These are phyloP conservation scores for Clitarchus hookeri DNA, from an alignment of 2,888 invertebrate species.

Conservation along the genomic window DNA sequence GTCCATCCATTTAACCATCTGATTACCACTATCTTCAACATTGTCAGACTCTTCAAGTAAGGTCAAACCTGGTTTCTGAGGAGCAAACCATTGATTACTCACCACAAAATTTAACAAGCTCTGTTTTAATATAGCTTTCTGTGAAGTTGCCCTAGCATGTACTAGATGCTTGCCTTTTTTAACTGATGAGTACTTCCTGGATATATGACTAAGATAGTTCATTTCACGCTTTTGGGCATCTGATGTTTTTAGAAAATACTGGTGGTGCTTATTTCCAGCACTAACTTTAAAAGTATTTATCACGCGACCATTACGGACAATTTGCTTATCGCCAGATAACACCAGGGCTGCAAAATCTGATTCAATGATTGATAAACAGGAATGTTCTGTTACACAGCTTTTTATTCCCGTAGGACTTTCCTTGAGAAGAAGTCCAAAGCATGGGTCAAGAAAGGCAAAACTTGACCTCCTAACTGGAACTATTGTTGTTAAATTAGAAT, in stretches of 20 bases:
- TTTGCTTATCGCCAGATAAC: background rate
- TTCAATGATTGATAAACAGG: background rate
- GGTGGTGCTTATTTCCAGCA: background rate
- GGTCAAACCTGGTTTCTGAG: background rate
- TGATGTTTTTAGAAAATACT: background rate
- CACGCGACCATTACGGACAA: background rate
- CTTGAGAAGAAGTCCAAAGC: background rate
- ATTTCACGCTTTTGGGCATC: conserved; percentile 3
- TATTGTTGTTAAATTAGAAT: background rate
- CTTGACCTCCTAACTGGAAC: background rate
- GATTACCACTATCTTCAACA: background rate
- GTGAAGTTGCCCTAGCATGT: background rate
- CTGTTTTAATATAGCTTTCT: conserved; percentile 2
- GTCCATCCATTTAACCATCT: conserved; percentile 2
- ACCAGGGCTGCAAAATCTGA: conserved; percentile 20
- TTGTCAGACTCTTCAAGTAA: background rate
- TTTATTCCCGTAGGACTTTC: background rate
- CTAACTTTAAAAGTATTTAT: background rate
- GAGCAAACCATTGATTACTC: background rate
- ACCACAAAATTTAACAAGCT: conserved; percentile 1
- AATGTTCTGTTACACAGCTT: background rate
- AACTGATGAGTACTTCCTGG: background rate
- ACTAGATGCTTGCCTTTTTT: background rate
- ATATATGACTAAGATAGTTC: conserved; percentile 1
- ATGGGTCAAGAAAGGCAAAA: background rate